Conservation (phyloP, 2,888 invertebrate genomes). For the Helobdella robusta region DNA sequence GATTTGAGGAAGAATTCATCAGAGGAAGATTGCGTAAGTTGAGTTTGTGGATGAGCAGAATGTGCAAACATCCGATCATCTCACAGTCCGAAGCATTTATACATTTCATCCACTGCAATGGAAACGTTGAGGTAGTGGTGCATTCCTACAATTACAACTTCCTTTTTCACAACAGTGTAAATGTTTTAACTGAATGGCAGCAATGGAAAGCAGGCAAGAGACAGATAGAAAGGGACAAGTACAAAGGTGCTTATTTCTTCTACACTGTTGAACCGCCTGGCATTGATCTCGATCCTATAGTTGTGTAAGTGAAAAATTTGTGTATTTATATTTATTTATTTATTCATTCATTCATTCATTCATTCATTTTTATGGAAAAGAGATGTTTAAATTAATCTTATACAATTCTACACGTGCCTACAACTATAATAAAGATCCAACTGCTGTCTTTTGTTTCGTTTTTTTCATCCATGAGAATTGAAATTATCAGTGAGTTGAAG, state of each 20-base stretch:
- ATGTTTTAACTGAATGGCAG: conserved; percentile 35
- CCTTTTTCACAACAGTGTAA: not conserved
- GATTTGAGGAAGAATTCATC: conserved; percentile 93
- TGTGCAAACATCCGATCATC: conserved; percentile 88
- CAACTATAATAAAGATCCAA: too few species aligned
- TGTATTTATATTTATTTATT: too few species aligned
- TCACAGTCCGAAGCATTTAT: conserved; percentile 85
- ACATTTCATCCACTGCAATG: conserved; percentile 92
- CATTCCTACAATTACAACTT: not conserved
- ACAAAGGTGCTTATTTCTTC: conserved; percentile 63
- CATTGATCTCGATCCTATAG: conserved; percentile 28
- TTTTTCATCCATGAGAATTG: too few species aligned
- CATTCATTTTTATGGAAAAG: too few species aligned
- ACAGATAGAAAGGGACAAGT: conserved; percentile 83
- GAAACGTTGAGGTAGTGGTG: conserved; percentile 69
- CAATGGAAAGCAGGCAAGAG: conserved; percentile 92
- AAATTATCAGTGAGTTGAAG: too few species aligned
- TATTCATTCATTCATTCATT: too few species aligned
- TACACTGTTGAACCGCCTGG: conserved; percentile 61
- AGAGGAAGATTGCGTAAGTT: conserved; percentile 84
- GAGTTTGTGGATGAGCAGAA: conserved; percentile 91
- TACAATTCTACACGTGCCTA: too few species aligned
- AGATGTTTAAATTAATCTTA: too few species aligned
- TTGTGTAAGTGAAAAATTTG: conserved; percentile 32
- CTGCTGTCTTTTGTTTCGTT: too few species aligned